phyloP scores from a whole-genome alignment of 2,797 vertebrate genomes.

The Hyperoplus immaculatus region DNA sequence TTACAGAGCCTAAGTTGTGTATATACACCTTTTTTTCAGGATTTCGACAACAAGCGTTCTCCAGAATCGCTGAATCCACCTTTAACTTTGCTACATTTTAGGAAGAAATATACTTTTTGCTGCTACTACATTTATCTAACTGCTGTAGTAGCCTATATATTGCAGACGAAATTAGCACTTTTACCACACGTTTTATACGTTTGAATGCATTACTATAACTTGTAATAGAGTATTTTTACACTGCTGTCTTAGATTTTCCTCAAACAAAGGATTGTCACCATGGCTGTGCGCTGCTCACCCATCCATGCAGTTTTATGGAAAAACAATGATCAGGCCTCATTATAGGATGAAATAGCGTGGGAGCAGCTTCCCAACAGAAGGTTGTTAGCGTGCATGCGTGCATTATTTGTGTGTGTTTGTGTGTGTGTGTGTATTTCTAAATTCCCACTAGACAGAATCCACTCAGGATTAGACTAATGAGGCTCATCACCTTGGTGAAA shows the following conservation, averaged over 20 bases:
- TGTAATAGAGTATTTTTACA: not conserved
- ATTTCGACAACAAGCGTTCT: too few species aligned
- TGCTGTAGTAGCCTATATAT: not conserved
- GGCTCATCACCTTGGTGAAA: conserved; percentile 63
- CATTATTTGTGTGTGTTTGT: too few species aligned
- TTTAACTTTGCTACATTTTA: not conserved
- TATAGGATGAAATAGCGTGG: conserved; percentile 65
- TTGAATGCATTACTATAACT: not conserved
- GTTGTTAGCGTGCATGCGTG: conserved; percentile 49
- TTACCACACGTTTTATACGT: not conserved
- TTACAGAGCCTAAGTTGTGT: too few species aligned
- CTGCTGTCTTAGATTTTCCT: not conserved
- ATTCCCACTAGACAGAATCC: conserved; percentile 61
- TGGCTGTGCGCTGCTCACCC: conserved; percentile 12
- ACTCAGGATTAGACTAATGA: conserved; percentile 73
- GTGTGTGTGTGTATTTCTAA: conserved; percentile 62
- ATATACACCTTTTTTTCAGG: too few species aligned
- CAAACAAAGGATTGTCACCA: not conserved
- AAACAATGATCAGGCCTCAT: conserved; percentile 63
- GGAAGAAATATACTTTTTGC: not conserved
- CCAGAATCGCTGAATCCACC: too few species aligned
- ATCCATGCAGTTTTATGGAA: conserved; percentile 9
- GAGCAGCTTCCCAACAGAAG: conserved; percentile 45
- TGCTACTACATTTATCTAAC: not conserved
- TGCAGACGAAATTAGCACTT: too few species aligned